Conservation (phyloP, 2,888 invertebrate species). For the Beris morrisii region DNA sequence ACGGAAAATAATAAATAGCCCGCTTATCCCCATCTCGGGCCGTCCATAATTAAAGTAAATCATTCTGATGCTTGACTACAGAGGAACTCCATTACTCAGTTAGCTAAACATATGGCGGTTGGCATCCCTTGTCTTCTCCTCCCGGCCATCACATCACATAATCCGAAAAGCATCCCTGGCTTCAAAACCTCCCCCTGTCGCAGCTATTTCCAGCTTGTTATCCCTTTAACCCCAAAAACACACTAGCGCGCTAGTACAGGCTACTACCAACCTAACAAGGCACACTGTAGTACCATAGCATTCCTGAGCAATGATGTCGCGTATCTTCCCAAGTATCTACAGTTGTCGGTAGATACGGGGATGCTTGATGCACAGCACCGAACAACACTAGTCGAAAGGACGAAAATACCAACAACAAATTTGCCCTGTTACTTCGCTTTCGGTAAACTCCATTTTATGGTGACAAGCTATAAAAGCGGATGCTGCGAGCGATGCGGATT, state of each 20-base stretch:
- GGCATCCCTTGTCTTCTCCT: conserved; percentile 5
- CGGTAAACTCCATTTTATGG: conserved; percentile 39
- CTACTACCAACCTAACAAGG: conserved; percentile 15
- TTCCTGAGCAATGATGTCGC: conserved; percentile 6
- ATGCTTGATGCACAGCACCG: neutral
- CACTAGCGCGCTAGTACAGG: conserved; percentile 7
- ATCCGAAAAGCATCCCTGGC: no score
- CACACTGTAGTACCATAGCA: neutral
- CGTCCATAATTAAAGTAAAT: conserved; percentile 39
- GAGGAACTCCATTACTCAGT: conserved; percentile 39
- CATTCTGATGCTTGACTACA: conserved; percentile 38
- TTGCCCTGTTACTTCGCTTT: conserved; percentile 21
- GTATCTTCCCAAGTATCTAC: conserved; percentile 7
- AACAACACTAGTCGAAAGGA: neutral
- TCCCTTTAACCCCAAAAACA: conserved; percentile 28
- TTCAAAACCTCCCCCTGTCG: conserved; percentile 15
- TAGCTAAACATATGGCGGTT: conserved; percentile 35
- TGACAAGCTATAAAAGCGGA: conserved; percentile 38
- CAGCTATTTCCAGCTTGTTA: conserved; percentile 9
- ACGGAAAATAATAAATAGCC: conserved; percentile 29
- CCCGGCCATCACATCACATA: neutral
- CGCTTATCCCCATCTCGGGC: conserved; percentile 24
- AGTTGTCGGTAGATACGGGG: conserved; percentile 10
- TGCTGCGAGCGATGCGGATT: conserved; percentile 27
- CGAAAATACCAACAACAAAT: conserved; percentile 13